A percentile compares a stretch with the other conserved stretches of the same genome.
phyloP scores from a whole-genome alignment of 1,140 invertebrate species.

The Bombyx mori region DNA sequence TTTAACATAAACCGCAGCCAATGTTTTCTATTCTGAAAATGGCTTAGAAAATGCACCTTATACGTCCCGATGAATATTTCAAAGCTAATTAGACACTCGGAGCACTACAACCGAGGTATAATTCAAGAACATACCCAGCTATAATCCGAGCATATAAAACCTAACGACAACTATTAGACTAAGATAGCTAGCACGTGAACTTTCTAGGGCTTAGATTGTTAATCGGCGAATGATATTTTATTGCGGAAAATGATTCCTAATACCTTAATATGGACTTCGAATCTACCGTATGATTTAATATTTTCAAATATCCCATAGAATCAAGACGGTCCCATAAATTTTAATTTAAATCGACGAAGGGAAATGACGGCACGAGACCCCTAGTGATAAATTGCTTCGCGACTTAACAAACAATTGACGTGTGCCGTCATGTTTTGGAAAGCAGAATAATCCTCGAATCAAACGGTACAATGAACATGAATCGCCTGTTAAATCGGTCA shows the following conservation, averaged over 20 bases:
- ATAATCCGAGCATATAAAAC: constrained; percentile 17
- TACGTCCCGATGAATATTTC: no score
- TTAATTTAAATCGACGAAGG: background rate
- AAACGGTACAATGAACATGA: background rate
- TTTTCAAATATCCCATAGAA: no score
- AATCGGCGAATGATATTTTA: constrained; percentile 17
- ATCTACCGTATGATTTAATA: no score
- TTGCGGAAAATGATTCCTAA: background rate
- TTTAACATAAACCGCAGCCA: no score
- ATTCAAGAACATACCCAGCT: background rate
- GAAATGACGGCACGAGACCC: background rate
- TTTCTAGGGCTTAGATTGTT: constrained; percentile 40
- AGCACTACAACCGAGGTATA: no score
- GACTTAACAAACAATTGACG: background rate
- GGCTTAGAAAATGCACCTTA: no score
- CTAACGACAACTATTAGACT: constrained; percentile 19
- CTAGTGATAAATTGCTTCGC: background rate
- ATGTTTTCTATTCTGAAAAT: no score
- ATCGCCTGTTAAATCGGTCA: background rate
- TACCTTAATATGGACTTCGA: no score
- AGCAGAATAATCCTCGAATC: background rate
- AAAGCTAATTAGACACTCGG: no score
- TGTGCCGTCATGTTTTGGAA: constrained; percentile 1
- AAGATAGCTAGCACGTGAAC: constrained; percentile 21
- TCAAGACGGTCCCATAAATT: no score